Evolutionary conservation across 2,888 invertebrate species (phyloP), one percentile per base, ranked within the genome.

Genomic region (Acrobasis suavella): DNA sequence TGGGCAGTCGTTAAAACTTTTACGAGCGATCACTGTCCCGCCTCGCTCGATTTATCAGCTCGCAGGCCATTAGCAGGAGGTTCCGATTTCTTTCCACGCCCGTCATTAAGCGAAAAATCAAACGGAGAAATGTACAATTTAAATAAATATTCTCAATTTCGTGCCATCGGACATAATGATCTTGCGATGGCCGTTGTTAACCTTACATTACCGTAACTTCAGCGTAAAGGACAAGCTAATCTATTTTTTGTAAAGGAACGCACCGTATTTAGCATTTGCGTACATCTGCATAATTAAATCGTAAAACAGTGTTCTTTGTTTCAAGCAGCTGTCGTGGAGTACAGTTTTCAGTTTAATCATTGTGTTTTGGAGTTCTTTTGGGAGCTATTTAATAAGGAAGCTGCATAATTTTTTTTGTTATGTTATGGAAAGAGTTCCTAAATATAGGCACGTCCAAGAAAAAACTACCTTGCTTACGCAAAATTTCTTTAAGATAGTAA

Each of bases 1-100:
- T 81, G 63, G 70, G 71, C 67, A 71, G 74, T 83, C 80, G 78
- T 83, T 86, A 83, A 83, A 83, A 84, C 75, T 82, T 86, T 82
- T 75, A 82, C 77, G 76, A 77, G 75, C 76, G 73, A 77, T 78
- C 78, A 71, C 66, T 72, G 75, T 73, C 72, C 74, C 74, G 68
- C 73, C 77, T 72, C 51, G 63, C 74, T 72, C 77, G 73, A 81
- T 83, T 80, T 80, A 80, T 82, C 78, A 78, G 75, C 70, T 72
- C 69, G 65, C 67, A 71, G 68, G 64, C 77, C 80, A 84, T 85
- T 83, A 84, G 75, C 71, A 74, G 66, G 46, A 67, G 74, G 69
- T 74, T 77, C 72, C 72, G 72, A 79, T 81, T 77, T 74, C 77
- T 76, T 73, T 68, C 66, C 68, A 69, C 52, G 50, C 64, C 62